Evolutionary conservation across 2,888 invertebrate species (phyloP), one percentile per base, ranked within the genome.

Genomic region (Eristalis tenax): DNA sequence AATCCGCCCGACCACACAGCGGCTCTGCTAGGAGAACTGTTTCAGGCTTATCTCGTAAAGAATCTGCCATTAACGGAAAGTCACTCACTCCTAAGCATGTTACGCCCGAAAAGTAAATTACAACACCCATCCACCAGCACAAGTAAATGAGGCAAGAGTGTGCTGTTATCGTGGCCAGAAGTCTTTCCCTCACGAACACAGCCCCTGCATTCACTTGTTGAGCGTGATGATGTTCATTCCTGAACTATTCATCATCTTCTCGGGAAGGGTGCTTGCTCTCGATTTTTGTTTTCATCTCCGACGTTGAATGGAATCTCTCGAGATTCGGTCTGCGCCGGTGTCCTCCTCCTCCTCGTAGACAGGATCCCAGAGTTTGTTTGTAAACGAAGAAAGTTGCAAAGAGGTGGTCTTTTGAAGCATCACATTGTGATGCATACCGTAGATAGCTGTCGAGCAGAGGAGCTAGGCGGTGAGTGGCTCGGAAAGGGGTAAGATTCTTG

Each of bases 191-290:
- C 61, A 78, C 70, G 75, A 82, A 74, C 74, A 59, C 59, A 59
- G 26, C 59, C 59, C 4, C 26, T 28, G 26, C 40, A 76, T 71
- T 78, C 70, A 86, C 86, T 86, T 86, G 86, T 86, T 86, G 86
- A 86, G 43, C 78, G 18, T 50, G 50, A 78, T 82, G 65, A 63
- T 70, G 65, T 86, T 86, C 74, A 32, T 81, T 65, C 50, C 65
- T 71, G 63, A 71, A 86, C 86, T 86, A 83, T 83, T 68, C 83
- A 86, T 86, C 86, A 71, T 86, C 74, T 63, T 61, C 74, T 40
- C 35, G 18, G 65, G 13, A 50, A 35, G 70, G 57, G 59, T 70
- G 75, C 82, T 82, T 85, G 74, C 18, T 79, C 78, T 63, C 71
- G 86, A 86, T 86, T 86, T 50, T 56, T 78, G 69, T 77, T 68